phyloP scores from a whole-genome alignment of 2,888 invertebrate genomes.

The Acleris holmiana region DNA sequence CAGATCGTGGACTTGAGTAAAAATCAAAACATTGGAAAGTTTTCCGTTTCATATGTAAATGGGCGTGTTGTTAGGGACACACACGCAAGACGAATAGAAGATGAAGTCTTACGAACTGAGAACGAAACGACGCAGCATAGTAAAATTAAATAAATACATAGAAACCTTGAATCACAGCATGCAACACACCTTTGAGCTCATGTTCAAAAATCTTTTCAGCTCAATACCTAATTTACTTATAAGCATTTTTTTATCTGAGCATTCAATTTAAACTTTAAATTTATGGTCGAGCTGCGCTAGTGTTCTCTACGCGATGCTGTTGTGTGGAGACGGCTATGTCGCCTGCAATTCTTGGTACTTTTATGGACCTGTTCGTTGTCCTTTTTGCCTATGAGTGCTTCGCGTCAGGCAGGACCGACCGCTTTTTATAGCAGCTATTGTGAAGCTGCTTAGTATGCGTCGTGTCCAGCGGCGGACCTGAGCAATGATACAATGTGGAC shows the following conservation, averaged over 20 bases:
- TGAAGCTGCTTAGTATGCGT: constrained; percentile 66
- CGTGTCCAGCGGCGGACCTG: constrained; percentile 51
- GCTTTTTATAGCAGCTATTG: constrained; percentile 67
- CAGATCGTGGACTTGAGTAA: constrained; percentile 58
- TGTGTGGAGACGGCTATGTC: constrained; percentile 12
- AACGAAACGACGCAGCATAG: neutral
- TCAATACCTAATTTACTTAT: too few relatives aligned
- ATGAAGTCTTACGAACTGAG: constrained; percentile 19
- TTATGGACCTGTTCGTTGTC: constrained; percentile 39
- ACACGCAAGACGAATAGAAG: constrained; percentile 48
- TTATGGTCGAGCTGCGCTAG: constrained; percentile 22
- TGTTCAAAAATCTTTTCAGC: too few relatives aligned
- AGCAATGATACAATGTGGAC: constrained; percentile 61
- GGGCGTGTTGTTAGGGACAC: constrained; percentile 58
- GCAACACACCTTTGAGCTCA: too few relatives aligned
- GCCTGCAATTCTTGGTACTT: constrained; percentile 28
- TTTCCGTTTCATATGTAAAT: constrained; percentile 77
- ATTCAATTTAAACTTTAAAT: constrained; percentile 26
- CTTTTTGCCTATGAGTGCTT: constrained; percentile 49
- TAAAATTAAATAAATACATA: neutral
- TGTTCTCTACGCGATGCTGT: constrained; percentile 21
- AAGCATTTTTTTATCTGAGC: constrained; percentile 1
- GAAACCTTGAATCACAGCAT: too few relatives aligned
- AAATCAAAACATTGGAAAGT: constrained; percentile 71
- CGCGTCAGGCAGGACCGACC: constrained; percentile 51